Conservation (phyloP, 2,888 invertebrate genomes). For the Eulithis prunata region DNA sequence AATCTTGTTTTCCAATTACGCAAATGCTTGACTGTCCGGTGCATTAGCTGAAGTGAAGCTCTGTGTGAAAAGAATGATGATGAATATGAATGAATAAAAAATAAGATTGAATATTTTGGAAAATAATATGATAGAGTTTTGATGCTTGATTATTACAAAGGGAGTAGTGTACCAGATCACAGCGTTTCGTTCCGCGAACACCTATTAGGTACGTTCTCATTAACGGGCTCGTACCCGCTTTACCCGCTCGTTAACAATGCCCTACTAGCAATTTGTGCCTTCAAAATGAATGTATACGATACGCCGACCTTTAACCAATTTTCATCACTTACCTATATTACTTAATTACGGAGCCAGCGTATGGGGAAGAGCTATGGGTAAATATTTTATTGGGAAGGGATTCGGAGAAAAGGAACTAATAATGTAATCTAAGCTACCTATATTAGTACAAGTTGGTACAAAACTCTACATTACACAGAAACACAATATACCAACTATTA, state of each 20-base stretch:
- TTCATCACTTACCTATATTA: constrained; percentile 41
- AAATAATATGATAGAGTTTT: neutral
- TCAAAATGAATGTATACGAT: constrained; percentile 64
- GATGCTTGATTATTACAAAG: constrained; percentile 11
- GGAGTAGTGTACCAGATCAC: constrained; percentile 57
- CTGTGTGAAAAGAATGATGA: no score
- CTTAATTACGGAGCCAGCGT: constrained; percentile 31
- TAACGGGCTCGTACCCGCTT: constrained; percentile 65
- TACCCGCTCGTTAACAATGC: constrained; percentile 69
- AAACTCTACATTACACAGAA: no score
- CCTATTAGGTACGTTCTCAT: constrained; percentile 71
- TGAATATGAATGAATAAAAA: no score
- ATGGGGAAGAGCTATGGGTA: constrained; percentile 27
- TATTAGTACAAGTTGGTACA: neutral
- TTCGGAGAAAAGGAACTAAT: constrained; percentile 7
- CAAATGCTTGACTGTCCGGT: constrained; percentile 6
- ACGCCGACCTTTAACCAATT: constrained; percentile 45
- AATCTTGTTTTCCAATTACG: constrained; percentile 36
- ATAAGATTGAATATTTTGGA: no score
- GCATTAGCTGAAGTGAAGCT: no score
- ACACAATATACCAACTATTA: neutral
- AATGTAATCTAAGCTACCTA: neutral
- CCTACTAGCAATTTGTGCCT: constrained; percentile 64
- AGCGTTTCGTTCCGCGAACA: constrained; percentile 56
- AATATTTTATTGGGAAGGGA: constrained; percentile 29